Evolutionary conservation across 1,140 invertebrate species (phyloP).

Genomic region (Drosophila ananassae): DNA sequence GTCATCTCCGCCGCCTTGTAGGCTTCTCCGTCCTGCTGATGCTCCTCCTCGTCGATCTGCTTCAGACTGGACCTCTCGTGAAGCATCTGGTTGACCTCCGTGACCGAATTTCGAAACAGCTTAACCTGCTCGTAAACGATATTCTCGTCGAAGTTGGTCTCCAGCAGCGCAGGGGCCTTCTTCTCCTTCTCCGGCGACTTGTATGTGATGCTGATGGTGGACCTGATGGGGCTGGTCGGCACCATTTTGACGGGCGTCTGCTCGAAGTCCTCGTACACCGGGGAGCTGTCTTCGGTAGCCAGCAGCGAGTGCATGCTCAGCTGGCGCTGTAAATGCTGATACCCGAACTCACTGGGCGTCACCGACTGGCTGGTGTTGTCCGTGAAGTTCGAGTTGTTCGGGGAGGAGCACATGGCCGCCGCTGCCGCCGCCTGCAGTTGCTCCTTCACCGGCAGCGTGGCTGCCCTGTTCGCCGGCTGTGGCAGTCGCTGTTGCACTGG

Average conservation of each 20-base stretch:
- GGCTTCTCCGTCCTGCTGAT: conserved; percentile 67
- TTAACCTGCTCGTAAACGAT: conserved; percentile 91
- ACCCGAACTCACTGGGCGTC: conserved; percentile 83
- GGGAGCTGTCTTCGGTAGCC: conserved; percentile 77
- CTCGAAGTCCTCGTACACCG: conserved; percentile 78
- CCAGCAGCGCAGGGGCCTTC: conserved; percentile 59
- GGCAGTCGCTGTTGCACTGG: conserved; percentile 58
- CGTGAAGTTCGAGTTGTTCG: conserved; percentile 83
- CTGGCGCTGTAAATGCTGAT: conserved; percentile 81
- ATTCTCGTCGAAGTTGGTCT: conserved; percentile 81
- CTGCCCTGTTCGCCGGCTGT: conserved; percentile 45
- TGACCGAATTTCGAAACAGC: conserved; percentile 89
- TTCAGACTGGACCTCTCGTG: conserved; percentile 67
- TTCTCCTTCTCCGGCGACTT: conserved; percentile 79
- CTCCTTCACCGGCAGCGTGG: conserved; percentile 59
- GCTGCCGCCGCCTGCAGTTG: conserved; percentile 55
- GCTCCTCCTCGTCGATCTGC: conserved; percentile 70
- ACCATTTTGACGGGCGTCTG: conserved; percentile 68
- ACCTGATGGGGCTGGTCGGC: conserved; percentile 85
- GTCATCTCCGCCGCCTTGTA: conserved; percentile 70
- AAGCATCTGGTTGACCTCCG: conserved; percentile 89
- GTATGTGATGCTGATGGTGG: conserved; percentile 89
- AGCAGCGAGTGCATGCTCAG: conserved; percentile 78
- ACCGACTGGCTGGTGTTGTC: conserved; percentile 84
- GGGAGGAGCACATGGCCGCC: conserved; percentile 57